Evolutionary conservation across 30 jellyfish, hydroid and myxozoan genomes (phyloP), one percentile per base, ranked within the genome.

Genomic region (Turritopsis dohrnii): DNA sequence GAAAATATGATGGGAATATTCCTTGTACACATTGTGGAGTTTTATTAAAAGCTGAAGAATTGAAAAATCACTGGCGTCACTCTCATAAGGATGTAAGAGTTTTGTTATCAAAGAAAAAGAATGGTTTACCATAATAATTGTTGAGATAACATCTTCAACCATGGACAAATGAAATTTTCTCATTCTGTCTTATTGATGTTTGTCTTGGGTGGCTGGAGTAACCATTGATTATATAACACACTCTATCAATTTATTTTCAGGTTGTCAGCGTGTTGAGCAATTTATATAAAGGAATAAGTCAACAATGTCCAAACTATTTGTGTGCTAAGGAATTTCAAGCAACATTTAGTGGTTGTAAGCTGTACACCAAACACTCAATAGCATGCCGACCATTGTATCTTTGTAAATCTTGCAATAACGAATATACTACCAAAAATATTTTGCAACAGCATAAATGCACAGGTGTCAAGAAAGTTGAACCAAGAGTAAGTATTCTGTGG

Each of bases 21-120:
- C 87, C 87, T n/a, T 80, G 87, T 41, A 53, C 87, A 52, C 87
- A 80, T 80, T 80, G 87, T 80, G 65, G 52, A 4, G 27, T 24
- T 19, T 5, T 26, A 18, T 65, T 80, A 16, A 20, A 53, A 29
- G 52, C 20, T 27, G 53, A 60, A 19, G 82, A 80, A 21, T 71
- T 80, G 52, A 80, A 53, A 26, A 9, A 18, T 21, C 87, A 80
- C 65, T 52, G 82, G 81, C 54, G 53, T 16, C 54, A 53, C 0
- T 53, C 84, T 1, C 87, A 80, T 54, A 80, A 60, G 27, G 83
- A 25, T 65, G 87, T 80, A 65, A 52, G 72, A 28, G 8, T 28
- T 13, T 1, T n/a, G n/a, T n/a, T n/a, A n/a, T n/a, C n/a, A n/a
- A n/a, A n/a, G n/a, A n/a, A n/a, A n/a, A n/a, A n/a, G n/a, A n/a